Evolutionary conservation across 2,797 vertebrate species (phyloP), one percentile per base, ranked within the genome.

Genomic region (Pyrocephalus nanus): DNA sequence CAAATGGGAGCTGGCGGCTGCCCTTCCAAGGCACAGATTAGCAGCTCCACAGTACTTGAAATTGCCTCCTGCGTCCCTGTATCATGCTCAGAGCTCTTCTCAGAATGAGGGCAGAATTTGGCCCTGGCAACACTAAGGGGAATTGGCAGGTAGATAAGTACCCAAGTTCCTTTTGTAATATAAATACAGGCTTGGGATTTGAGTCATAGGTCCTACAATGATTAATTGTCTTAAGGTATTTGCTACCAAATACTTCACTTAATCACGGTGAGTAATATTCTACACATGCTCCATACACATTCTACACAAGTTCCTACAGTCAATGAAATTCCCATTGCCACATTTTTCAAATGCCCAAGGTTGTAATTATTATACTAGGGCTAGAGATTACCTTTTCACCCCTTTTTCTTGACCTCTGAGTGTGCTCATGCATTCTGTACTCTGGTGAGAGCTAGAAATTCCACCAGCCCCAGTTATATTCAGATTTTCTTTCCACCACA

Each of bases 1-100:
- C 32, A 84, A 88, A 72, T 2, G 6, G 53, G 51, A 88, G 40
- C 40, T 71, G 40, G n/a, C 1, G 2, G 26, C 12, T 0, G 0
- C 12, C 29, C 29, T 77, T 51, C 32, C 36, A 65, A 75, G 11
- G 61, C 1, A 2, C 45, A 47, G n/a, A 21, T 19, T 36, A 7
- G 12, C 7, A 38, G 48, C 47, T 57, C 10, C 34, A 30, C 30
- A 32, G 22, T 29, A 71, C 27, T 55, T 62, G 50, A 14, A 36
- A 30, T 11, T 69, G 27, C 58, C 16, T 74, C 54, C 36, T 72
- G 29, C 3, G 1, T 30, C 29, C 11, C 21, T 4, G 3, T 29
- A 34, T 0, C 0, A 0, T 53, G 40, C 48, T 77, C 40, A 70
- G n/a, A 62, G 36, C 15, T 70, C 32, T 75, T 47, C 53, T 74